Evolutionary conservation across 2,797 vertebrate genomes (phyloP).

Genomic region (Leucoraja ocellata): DNA sequence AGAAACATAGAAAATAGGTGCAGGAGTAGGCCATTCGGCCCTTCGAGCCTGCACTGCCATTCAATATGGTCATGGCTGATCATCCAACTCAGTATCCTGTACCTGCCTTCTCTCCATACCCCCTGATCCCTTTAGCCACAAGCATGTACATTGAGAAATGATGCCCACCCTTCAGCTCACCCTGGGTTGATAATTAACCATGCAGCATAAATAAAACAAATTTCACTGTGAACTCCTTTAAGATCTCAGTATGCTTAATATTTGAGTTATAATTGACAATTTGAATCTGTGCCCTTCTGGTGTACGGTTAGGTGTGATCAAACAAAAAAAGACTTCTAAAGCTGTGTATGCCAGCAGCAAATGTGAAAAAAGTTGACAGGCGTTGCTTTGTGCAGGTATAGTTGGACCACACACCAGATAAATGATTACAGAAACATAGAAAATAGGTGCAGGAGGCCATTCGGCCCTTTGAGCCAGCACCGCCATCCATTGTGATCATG

Average conservation of each 20-base stretch:
- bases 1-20: no score
- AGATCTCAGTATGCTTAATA: not conserved
- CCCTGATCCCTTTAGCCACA: no score
- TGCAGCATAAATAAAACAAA: not conserved
- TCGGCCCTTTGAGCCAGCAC: no score
- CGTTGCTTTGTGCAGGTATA: not conserved
- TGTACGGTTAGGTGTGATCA: not conserved
- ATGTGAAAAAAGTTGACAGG: not conserved
- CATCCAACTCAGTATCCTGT: no score
- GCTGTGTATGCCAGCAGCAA: not conserved
- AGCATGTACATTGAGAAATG: not conserved
- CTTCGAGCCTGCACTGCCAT: no score
- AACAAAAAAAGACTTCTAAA: not conserved
- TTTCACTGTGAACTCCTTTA: not conserved
- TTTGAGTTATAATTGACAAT: not conserved
- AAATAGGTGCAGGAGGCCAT: no score
- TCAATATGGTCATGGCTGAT: no score
- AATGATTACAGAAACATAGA: not conserved
- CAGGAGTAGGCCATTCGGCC: no score
- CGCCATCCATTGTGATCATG: no score
- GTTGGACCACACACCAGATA: not conserved
- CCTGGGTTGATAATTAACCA: not conserved
- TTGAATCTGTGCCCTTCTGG: not conserved
- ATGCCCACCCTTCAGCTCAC: not conserved
- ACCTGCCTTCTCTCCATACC: no score